Evolutionary conservation across 1,140 invertebrate genomes (phyloP), one percentile per base, ranked within the genome.

Genomic region (Drosophila ironensis): DNA sequence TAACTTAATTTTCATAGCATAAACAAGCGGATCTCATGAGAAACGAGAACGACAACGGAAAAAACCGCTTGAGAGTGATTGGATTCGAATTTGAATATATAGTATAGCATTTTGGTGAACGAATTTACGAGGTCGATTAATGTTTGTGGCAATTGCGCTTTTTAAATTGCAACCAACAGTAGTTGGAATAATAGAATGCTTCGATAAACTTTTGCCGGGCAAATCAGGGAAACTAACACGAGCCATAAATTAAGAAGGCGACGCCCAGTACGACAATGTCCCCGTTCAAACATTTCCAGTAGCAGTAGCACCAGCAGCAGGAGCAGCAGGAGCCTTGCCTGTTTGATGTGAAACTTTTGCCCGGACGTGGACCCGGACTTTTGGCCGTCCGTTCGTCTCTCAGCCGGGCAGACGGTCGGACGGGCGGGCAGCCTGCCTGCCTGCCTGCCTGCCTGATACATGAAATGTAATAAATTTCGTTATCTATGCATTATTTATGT

Each of bases 401-500:
- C 30, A n/a, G 9, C 4, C n/a, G n/a, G 16, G 19, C 37, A 3
- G 33, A 27, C 11, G 33, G 25, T 17, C 25, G 6, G 40, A 6
- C 35, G 4, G 40, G 4, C 57, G 22, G 33, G 14, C 40, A 37
- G 12, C 9, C 28, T 4, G 8, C 3, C 30, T 16, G 5, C 6
- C 33, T 22, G 59, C n/a, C 41, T 38, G 35, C 51, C 63, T 44
- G 70, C 56, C 78, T 82, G 78, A 84, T 82, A 84, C 80, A 86
- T 86, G 80, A 86, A 86, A 86, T 87, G 80, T 86, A 86, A 86
- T 86, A 86, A 86, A 86, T 86, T 86, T 86, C 67, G 80, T 86
- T 86, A 86, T 86, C 80, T 86, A 86, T 87, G 80, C 80, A 86
- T 86, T 86, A 86, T 86, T 86, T 86, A 86, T 86, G 81, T 86